A percentile compares a stretch with the other conserved stretches of the same genome.
Conservation (phyloP, 2,797 vertebrate species). For the Loris lydekkerianus region DNA sequence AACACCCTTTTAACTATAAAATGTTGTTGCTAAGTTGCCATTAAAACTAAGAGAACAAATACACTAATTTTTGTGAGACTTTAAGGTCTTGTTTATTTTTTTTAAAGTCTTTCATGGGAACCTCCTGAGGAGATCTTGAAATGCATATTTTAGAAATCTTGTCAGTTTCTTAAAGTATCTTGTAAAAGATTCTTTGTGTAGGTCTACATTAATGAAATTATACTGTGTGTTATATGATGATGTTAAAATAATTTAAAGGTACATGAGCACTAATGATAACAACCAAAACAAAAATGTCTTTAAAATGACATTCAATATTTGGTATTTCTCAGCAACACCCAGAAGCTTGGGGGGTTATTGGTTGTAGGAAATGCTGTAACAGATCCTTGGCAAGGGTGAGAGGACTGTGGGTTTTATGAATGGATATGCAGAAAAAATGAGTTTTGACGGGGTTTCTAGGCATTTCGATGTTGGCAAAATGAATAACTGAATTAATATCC, state of each 20-base stretch:
- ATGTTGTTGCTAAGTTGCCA: not conserved
- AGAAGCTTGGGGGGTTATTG: not conserved
- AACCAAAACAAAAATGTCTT: slow-evolving; percentile 27
- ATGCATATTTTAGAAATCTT: slow-evolving; percentile 26
- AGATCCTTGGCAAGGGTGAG: not conserved
- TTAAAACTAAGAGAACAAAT: slow-evolving; percentile 23
- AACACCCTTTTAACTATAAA: slow-evolving; percentile 16
- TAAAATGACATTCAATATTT: slow-evolving; percentile 11
- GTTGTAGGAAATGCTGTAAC: not conserved
- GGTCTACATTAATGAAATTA: slow-evolving; percentile 30
- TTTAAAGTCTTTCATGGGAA: not conserved
- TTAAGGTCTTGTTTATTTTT: slow-evolving; percentile 37
- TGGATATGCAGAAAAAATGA: slow-evolving; percentile 57
- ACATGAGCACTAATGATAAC: slow-evolving; percentile 24
- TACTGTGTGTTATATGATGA: not conserved
- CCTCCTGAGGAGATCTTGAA: not conserved
- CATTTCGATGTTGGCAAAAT: slow-evolving; percentile 43
- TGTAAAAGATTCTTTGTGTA: slow-evolving; percentile 19
- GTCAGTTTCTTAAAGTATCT: not conserved
- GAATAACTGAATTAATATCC: not conserved
- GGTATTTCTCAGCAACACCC: slow-evolving; percentile 33
- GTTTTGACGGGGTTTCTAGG: slow-evolving; percentile 64
- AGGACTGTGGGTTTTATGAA: not conserved
- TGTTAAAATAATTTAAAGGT: slow-evolving; percentile 42
- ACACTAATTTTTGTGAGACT: not conserved